Percentiles rank a stretch among this genome's conserved stretches.
These are phyloP conservation scores for Diabrotica balteata DNA, from an alignment of 2,888 invertebrate species.

Conservation along the genomic window DNA sequence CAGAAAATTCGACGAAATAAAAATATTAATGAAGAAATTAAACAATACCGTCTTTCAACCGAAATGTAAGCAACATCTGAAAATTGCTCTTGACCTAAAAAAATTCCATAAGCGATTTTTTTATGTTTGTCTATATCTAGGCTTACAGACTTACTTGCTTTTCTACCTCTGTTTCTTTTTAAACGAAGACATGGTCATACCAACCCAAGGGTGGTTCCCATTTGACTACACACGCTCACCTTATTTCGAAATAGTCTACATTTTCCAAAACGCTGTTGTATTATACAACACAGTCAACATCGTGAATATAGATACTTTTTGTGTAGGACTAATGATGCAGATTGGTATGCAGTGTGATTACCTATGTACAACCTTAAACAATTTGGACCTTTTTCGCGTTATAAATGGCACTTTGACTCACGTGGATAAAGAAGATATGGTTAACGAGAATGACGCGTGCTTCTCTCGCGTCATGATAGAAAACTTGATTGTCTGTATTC, in stretches of 20 bases:
- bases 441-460: not conserved
- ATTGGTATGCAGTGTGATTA: conserved; percentile 34
- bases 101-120: conserved; percentile 15
- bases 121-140: conserved; percentile 20
- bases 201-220: conserved; percentile 32
- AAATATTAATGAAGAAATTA: conserved; percentile 13
- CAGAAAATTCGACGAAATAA: conserved; percentile 17
- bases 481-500: conserved; percentile 30
- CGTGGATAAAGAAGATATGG: not conserved
- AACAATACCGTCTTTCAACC: conserved; percentile 25
- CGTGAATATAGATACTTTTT: conserved; percentile 29
- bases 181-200: conserved; percentile 1
- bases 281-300: conserved; percentile 24
- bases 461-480: conserved; percentile 22
- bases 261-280: conserved; percentile 28
- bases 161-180: conserved; percentile 19
- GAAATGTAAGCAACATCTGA: conserved; percentile 16
- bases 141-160: conserved; percentile 17
- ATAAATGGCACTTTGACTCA: conserved; percentile 16
- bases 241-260: conserved; percentile 23
- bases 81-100: not conserved
- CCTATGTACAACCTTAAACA: conserved; percentile 25
- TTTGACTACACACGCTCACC: conserved; percentile 17
- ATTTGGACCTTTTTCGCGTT: conserved; percentile 20
- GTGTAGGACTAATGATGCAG: conserved; percentile 25